Evolutionary conservation across 2,888 invertebrate genomes (phyloP), one percentile per base, ranked within the genome.

Genomic region (Leptinotarsa rubiginosa): DNA sequence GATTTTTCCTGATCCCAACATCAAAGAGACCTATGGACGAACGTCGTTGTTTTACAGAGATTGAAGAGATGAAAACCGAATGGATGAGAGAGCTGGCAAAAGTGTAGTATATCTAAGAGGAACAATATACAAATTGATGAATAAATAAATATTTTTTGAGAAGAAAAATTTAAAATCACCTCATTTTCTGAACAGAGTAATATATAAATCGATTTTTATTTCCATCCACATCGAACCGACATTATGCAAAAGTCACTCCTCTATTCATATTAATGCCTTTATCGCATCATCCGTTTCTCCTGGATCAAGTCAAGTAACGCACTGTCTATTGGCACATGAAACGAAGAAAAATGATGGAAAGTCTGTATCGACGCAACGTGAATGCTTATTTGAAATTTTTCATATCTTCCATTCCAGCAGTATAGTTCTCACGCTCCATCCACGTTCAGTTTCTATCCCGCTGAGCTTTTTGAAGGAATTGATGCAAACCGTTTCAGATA

Each of bases 341-440:
- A 41, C 18, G 62, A 62, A 18, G 56, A 56, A 62, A 62, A 62
- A 62, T 62, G 41, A 22, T 56, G 12, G 7, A 41, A n/a, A 62
- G 41, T 16, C 2, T n/a, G 41, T 41, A 31, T 62, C 13, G n/a
- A 20, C n/a, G 41, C 18, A 41, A 62, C 41, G 16, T 25, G n/a
- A 18, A 31, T 31, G 41, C 13, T 16, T n/a, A 16, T 31, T 62
- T 13, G 25, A n/a, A 31, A 62, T 31, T 31, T 31, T 62, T 25
- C 16, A 7, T 31, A 62, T 15, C 15, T 25, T 31, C 31, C 4
- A 16, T 18, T 41, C 41, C 41, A 25, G 16, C 5, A n/a, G 41
- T 41, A 41, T n/a, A 31, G 62, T 1, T 41, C 15, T 41, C 1
- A 62, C n/a, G 62, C 62, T 31, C n/a, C 20, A 41, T 62, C 15